A percentile compares a stretch with the other conserved stretches of the same genome.
Evolutionary conservation across 2,113 vertebrate species (phyloP).

Genomic region (Cyanoderma ruficeps): DNA sequence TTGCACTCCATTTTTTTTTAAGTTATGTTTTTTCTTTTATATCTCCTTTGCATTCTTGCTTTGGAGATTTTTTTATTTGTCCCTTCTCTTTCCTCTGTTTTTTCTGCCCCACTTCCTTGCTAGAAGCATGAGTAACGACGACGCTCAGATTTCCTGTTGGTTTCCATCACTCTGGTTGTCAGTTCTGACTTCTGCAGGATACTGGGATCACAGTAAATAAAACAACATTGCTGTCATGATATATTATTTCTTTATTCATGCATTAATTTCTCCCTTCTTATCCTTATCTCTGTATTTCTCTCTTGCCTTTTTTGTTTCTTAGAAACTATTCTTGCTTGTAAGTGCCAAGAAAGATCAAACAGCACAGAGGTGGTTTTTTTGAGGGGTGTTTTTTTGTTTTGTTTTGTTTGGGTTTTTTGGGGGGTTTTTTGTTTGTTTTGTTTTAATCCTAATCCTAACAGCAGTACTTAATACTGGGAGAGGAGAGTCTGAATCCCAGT

Average conservation of each 20-base stretch:
- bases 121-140: not conserved
- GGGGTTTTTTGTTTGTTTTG: not conserved
- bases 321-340: not conserved
- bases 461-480: not conserved
- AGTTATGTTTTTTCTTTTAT: not conserved
- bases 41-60: not conserved
- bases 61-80: not conserved
- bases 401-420: no score
- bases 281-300: not conserved
- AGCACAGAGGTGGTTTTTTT: not conserved
- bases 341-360: not conserved
- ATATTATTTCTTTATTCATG: not conserved
- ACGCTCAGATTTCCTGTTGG: not conserved
- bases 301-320: not conserved
- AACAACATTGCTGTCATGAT: not conserved
- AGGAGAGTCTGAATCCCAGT: not conserved
- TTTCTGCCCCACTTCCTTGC: not conserved
- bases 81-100: not conserved
- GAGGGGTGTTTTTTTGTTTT: not conserved
- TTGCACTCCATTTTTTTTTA: not conserved
- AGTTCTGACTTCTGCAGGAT: not conserved
- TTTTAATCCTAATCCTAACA: not conserved
- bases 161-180: not conserved
- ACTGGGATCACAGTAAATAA: not conserved
- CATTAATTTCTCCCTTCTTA: not conserved